phyloP scores from a whole-genome alignment of 2,113 vertebrate species.

The Bolborhynchus lineola region DNA sequence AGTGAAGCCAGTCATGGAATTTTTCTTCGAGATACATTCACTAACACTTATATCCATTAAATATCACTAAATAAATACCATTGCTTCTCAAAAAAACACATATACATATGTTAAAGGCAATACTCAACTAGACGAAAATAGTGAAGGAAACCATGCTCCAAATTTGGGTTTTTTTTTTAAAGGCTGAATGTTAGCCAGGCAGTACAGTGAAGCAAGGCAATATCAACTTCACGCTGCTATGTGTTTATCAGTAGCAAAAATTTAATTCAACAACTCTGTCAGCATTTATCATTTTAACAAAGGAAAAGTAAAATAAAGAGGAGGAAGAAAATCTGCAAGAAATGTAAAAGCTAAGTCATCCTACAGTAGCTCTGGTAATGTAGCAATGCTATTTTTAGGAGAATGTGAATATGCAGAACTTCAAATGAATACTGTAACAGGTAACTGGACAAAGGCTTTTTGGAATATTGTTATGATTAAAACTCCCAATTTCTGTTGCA shows the following conservation, averaged over 20 bases:
- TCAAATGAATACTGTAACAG: background rate
- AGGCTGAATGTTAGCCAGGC: background rate
- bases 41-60: background rate
- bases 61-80: background rate
- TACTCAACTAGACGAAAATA: background rate
- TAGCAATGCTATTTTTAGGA: background rate
- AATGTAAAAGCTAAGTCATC: background rate
- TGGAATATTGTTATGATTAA: background rate
- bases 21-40: background rate
- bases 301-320: background rate
- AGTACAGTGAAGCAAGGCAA: background rate
- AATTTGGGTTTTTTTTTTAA: background rate
- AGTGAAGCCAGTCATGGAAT: background rate
- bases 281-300: background rate
- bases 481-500: background rate
- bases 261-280: background rate
- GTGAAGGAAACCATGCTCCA: background rate
- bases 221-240: background rate
- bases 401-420: background rate
- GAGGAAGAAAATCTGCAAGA: background rate
- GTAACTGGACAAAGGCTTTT: constrained; percentile 15
- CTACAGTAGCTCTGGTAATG: background rate
- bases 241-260: background rate
- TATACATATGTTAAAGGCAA: background rate
- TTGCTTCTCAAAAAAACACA: background rate